These are phyloP conservation scores for Apis dorsata DNA, from an alignment of 1,140 invertebrate genomes.

Conservation along the genomic window DNA sequence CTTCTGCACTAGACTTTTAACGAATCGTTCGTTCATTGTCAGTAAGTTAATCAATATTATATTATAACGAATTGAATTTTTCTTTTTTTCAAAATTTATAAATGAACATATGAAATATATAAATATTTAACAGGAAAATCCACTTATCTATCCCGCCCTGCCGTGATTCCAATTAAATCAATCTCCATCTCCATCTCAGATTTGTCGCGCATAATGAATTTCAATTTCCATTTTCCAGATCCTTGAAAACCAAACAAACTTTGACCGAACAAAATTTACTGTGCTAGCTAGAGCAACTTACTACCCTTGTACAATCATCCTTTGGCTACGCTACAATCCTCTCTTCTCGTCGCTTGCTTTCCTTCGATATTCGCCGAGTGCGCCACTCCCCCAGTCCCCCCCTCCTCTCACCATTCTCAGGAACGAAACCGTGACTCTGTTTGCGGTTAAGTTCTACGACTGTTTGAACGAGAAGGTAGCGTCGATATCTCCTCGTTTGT, in stretches of 20 bases:
- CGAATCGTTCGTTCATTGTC: too few relatives aligned
- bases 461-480: constrained; percentile 51
- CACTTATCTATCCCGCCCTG: too few relatives aligned
- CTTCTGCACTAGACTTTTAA: too few relatives aligned
- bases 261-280: neutral
- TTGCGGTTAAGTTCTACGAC: constrained; percentile 62
- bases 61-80: too few relatives aligned
- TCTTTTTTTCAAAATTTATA: too few relatives aligned
- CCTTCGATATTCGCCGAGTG: neutral
- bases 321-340: neutral
- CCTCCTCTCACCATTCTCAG: neutral
- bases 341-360: neutral
- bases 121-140: too few relatives aligned
- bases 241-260: neutral
- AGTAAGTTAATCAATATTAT: too few relatives aligned
- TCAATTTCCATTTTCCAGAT: too few relatives aligned
- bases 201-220: too few relatives aligned
- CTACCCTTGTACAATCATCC: neutral
- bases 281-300: neutral
- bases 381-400: neutral
- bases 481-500: constrained; percentile 35
- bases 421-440: constrained; percentile 36
- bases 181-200: too few relatives aligned
- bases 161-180: too few relatives aligned
- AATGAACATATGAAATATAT: too few relatives aligned